Conservation (phyloP, 2,113 vertebrate species). For the Mormoops blainvillei region DNA sequence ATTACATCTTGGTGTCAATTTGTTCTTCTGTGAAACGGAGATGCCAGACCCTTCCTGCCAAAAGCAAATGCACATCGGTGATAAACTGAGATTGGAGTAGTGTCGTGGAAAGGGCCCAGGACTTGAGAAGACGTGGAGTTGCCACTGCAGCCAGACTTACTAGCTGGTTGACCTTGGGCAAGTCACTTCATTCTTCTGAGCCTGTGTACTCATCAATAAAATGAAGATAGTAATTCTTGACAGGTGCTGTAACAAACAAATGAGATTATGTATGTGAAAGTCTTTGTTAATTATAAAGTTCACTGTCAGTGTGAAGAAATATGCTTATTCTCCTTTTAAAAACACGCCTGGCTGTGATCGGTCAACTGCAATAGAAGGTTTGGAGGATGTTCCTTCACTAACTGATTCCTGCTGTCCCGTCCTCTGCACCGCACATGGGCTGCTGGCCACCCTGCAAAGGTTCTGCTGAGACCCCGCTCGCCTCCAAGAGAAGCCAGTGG, state of each 20-base stretch:
- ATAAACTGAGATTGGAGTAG: not conserved
- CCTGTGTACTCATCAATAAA: not conserved
- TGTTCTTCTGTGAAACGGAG: not conserved
- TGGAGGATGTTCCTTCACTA: not conserved
- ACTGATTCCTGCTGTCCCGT: not conserved
- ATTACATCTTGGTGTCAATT: not conserved
- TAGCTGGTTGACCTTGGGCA: not conserved
- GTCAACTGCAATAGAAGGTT: not conserved
- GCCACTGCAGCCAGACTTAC: not conserved
- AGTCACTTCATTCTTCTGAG: not conserved
- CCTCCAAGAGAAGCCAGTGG: not conserved
- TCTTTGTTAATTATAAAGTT: not conserved
- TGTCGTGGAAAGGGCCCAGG: not conserved
- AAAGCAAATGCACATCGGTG: not conserved
- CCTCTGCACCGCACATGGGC: not conserved
- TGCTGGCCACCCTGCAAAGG: not conserved
- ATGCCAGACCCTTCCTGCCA: not conserved
- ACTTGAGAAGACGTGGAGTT: too few relatives aligned
- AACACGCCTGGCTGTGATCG: not conserved
- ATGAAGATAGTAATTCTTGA: not conserved
- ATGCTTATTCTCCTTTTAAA: not conserved
- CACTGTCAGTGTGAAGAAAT: not conserved
- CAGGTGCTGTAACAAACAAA: not conserved
- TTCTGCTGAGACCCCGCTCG: not conserved
- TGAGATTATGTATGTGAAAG: not conserved